A percentile compares a stretch with the other conserved stretches of the same genome.
Evolutionary conservation across 30 jellyfish, hydroid and myxozoan species (phyloP).

Genomic region (Haliclystus octoradiatus): DNA sequence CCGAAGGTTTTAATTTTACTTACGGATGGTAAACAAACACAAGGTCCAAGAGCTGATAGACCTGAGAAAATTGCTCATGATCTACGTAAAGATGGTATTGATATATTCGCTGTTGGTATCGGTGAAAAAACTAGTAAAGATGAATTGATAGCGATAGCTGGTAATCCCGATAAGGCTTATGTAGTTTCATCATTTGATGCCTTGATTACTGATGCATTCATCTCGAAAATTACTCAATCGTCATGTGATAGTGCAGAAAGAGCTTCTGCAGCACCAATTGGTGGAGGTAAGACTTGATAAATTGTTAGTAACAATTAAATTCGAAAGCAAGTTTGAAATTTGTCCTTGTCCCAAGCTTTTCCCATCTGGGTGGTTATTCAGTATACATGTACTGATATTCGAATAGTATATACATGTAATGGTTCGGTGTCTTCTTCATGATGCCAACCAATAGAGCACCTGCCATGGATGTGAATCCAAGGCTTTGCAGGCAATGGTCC

Average conservation of each 20-base stretch:
- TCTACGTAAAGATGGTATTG: conserved; percentile 28
- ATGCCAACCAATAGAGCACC: too few species aligned
- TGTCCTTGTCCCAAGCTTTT: too few species aligned
- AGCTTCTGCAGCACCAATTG: too few species aligned
- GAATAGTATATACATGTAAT: too few species aligned
- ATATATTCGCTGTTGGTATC: conserved; percentile 42
- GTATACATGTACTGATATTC: too few species aligned
- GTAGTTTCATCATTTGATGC: conserved; percentile 28
- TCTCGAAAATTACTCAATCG: neutral
- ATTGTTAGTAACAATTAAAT: too few species aligned
- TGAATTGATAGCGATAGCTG: conserved; percentile 40
- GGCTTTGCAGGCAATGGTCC: too few species aligned
- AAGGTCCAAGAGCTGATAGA: conserved; percentile 39
- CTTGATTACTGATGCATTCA: conserved; percentile 21
- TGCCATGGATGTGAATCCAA: too few species aligned
- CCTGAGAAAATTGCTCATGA: conserved; percentile 32
- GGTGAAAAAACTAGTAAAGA: conserved; percentile 21
- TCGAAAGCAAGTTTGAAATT: too few species aligned
- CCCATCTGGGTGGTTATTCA: too few species aligned
- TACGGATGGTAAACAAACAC: conserved; percentile 83
- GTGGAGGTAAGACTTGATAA: too few species aligned
- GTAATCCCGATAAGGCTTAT: conserved; percentile 28
- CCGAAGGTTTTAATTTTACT: conserved; percentile 46
- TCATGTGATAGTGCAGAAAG: conserved; percentile 34
- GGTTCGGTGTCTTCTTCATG: too few species aligned